Conservation (phyloP, 2,888 invertebrate genomes). For the Drosophila fulvimacula region DNA sequence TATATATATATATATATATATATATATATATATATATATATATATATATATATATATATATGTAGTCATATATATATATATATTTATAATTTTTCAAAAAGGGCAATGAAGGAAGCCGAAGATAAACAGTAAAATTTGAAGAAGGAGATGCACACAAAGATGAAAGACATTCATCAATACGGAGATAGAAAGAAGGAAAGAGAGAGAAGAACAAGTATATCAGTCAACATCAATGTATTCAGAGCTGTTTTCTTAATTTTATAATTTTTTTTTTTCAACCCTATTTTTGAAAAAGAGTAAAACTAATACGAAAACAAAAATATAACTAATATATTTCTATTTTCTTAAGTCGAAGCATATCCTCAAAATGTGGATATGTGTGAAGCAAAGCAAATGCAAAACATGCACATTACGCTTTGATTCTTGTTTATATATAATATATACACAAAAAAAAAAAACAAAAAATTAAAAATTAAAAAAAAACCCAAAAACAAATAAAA, state of each 20-base stretch:
- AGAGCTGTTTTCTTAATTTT: constrained; percentile 44
- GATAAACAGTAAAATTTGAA: constrained; percentile 23
- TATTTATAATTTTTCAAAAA: constrained; percentile 76
- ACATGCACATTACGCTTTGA: constrained; percentile 48
- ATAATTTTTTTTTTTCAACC: constrained; percentile 22
- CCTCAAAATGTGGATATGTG: constrained; percentile 21
- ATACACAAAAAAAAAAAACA: constrained; percentile 11
- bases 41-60: constrained; percentile 20
- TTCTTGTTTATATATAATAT: constrained; percentile 49
- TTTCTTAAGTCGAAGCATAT: constrained; percentile 41
- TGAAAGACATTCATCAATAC: constrained; percentile 19
- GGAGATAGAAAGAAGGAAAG: not conserved
- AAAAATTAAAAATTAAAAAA: constrained; percentile 17
- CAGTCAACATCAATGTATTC: constrained; percentile 42
- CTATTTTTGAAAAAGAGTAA: constrained; percentile 38
- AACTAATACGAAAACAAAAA: constrained; percentile 30
- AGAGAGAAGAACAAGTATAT: constrained; percentile 23
- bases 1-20: not conserved
- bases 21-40: constrained; percentile 22
- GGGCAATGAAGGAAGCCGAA: constrained; percentile 12
- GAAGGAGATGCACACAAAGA: constrained; percentile 16
- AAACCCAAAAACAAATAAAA: constrained; percentile 9
- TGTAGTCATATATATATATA: constrained; percentile 25
- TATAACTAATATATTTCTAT: constrained; percentile 39
- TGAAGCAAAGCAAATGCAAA: constrained; percentile 47